phyloP scores from a whole-genome alignment of 2,888 invertebrate genomes.

The Sepiola atlantica region DNA sequence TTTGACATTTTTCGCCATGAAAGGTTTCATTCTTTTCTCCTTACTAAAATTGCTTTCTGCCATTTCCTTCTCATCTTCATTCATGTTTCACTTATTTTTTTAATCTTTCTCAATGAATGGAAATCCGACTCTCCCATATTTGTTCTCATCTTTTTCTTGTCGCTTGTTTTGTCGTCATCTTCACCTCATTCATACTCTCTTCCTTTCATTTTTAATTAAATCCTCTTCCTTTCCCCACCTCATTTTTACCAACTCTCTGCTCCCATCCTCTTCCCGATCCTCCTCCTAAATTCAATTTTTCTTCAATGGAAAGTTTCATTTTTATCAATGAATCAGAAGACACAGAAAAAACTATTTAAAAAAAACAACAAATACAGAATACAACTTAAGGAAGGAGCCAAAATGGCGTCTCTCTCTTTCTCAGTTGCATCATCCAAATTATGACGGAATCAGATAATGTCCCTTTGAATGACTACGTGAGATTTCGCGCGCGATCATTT shows the following conservation, averaged over 20 bases:
- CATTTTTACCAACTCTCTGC: background rate
- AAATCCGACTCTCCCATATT: no score
- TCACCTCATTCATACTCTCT: background rate
- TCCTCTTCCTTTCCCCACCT: background rate
- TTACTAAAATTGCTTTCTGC: background rate
- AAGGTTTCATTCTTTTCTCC: no score
- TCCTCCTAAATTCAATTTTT: background rate
- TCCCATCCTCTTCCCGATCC: background rate
- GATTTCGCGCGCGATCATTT: background rate
- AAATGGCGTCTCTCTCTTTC: background rate
- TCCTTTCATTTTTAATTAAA: background rate
- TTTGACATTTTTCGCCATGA: background rate
- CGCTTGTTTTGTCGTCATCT: background rate
- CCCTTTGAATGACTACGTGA: background rate
- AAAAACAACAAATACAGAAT: no score
- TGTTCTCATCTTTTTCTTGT: background rate
- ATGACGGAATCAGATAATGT: background rate
- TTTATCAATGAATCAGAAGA: background rate
- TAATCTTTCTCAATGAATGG: no score
- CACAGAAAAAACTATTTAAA: background rate
- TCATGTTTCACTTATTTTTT: no score
- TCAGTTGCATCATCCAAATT: background rate
- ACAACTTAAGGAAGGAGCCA: background rate
- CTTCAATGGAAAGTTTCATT: background rate
- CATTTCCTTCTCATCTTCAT: background rate